Conservation (phyloP, 1,140 invertebrate genomes). For the Ectropis grisescens region DNA sequence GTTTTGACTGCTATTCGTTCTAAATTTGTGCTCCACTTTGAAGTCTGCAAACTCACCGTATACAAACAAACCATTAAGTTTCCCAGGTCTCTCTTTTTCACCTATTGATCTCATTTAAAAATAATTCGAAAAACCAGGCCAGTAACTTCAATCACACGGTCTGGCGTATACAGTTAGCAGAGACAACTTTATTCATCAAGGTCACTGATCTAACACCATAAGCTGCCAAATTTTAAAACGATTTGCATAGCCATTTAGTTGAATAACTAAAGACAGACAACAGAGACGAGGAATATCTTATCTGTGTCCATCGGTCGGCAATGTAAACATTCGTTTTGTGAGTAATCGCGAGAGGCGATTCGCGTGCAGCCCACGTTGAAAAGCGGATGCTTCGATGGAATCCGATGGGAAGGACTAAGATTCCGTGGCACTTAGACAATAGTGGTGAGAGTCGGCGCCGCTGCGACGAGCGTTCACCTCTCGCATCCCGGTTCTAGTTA, state of each 20-base stretch:
- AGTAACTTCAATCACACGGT: constrained; percentile 3
- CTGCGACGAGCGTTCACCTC: constrained; percentile 64
- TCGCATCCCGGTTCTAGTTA: constrained; percentile 40
- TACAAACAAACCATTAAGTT: too few species aligned
- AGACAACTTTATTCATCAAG: constrained; percentile 18
- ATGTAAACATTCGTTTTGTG: constrained; percentile 49
- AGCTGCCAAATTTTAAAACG: constrained; percentile 12
- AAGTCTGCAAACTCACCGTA: too few species aligned
- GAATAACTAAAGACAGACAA: too few species aligned
- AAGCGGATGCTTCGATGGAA: constrained; percentile 54
- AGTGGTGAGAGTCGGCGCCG: constrained; percentile 64
- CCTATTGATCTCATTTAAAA: too few species aligned
- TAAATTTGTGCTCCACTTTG: too few species aligned
- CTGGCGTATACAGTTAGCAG: constrained; percentile 17
- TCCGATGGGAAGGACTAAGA: constrained; percentile 64
- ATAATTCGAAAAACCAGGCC: constrained; percentile 10
- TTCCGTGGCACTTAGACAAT: constrained; percentile 66
- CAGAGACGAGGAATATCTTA: constrained; percentile 31
- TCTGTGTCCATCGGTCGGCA: constrained; percentile 32
- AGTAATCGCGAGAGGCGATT: constrained; percentile 34
- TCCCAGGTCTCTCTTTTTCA: too few species aligned
- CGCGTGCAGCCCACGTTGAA: constrained; percentile 38
- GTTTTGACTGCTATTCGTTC: too few species aligned
- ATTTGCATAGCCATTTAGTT: too few species aligned
- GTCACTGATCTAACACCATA: constrained; percentile 15